Evolutionary conservation across 1,140 invertebrate species (phyloP).

Genomic region (Frieseomelitta varia): DNA sequence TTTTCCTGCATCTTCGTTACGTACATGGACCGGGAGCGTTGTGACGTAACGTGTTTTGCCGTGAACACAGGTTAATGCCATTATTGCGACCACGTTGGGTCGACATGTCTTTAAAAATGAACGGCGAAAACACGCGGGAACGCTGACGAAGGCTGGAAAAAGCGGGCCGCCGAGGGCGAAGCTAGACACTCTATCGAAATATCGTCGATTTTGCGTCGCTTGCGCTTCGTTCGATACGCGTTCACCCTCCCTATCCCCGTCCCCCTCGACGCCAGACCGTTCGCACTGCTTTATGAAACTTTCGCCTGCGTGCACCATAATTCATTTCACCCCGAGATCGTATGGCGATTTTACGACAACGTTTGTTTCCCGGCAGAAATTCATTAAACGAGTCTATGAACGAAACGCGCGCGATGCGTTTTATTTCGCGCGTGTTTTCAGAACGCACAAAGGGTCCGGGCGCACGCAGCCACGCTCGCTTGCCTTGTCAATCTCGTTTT

Average conservation of each 20-base stretch:
- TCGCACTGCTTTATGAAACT: slow-evolving; percentile 11
- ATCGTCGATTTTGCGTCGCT: slow-evolving; percentile 32
- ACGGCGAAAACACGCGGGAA: neutral
- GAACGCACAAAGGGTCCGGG: neutral
- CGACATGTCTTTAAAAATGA: slow-evolving; percentile 21
- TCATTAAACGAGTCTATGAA: slow-evolving; percentile 20
- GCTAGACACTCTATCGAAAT: neutral
- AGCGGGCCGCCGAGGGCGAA: neutral
- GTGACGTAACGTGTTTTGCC: no score
- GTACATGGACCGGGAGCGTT: no score
- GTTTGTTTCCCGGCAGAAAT: slow-evolving; percentile 13
- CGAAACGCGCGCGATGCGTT: neutral
- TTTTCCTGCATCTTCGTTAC: no score
- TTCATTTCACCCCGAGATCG: slow-evolving; percentile 3
- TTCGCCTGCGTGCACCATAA: slow-evolving; percentile 15
- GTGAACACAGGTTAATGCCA: neutral
- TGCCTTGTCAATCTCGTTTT: neutral
- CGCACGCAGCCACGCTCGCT: no score
- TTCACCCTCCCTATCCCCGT: neutral
- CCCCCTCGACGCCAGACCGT: neutral
- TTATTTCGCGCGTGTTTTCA: neutral
- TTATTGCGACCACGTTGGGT: neutral
- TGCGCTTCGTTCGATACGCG: neutral
- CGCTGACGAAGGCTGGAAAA: neutral
- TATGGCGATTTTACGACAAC: neutral